Evolutionary conservation across 2,888 invertebrate species (phyloP).

Genomic region (Lochmaea crataegi): DNA sequence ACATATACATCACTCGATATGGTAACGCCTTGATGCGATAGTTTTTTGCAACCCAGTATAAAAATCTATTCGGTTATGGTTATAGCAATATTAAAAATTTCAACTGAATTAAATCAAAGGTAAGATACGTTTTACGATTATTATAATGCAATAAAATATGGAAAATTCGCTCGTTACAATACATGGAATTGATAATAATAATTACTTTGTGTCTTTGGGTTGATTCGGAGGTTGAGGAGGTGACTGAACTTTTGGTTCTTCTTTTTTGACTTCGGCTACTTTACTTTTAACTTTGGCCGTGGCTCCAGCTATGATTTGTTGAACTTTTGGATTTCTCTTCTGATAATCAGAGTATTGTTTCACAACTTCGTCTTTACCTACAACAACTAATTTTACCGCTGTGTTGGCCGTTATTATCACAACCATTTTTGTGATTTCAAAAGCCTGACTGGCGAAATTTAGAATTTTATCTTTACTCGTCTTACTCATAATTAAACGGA

Average conservation of each 20-base stretch:
- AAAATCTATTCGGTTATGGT: too few relatives aligned
- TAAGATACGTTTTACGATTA: too few relatives aligned
- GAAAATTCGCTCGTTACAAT: background rate
- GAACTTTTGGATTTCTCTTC: constrained; percentile 9
- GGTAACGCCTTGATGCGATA: too few relatives aligned
- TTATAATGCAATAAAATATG: too few relatives aligned
- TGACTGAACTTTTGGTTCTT: background rate
- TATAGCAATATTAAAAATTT: too few relatives aligned
- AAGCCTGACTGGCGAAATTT: constrained; percentile 44
- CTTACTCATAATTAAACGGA: background rate
- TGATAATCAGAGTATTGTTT: constrained; percentile 49
- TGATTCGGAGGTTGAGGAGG: background rate
- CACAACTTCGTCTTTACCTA: constrained; percentile 48
- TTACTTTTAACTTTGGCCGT: constrained; percentile 7
- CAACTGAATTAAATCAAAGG: background rate
- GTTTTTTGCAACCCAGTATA: too few relatives aligned
- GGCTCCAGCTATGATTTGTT: constrained; percentile 8
- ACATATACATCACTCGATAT: too few relatives aligned
- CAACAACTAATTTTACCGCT: constrained; percentile 45
- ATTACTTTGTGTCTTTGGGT: background rate
- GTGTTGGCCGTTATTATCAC: constrained; percentile 49
- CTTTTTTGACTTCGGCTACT: background rate
- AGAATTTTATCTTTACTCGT: constrained; percentile 45
- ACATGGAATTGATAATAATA: background rate
- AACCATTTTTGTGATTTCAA: constrained; percentile 51